Evolutionary conservation across 2,888 invertebrate species (phyloP).

Genomic region (Hartigia nigra): DNA sequence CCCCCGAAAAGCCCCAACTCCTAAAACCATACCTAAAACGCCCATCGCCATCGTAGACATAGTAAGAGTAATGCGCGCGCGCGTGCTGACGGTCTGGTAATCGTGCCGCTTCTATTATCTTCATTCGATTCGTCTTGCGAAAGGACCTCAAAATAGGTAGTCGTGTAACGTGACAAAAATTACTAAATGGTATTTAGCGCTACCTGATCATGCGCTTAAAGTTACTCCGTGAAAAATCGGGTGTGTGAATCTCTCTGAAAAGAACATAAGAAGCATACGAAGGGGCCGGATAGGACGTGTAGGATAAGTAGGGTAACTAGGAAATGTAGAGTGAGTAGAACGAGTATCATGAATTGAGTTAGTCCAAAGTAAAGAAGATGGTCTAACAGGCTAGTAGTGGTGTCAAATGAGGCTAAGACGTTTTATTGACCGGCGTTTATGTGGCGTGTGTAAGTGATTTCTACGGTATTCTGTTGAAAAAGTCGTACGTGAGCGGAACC

Average conservation of each 20-base stretch:
- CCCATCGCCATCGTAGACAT: conserved; percentile 47
- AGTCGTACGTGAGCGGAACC: too few relatives aligned
- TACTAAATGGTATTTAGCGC: too few relatives aligned
- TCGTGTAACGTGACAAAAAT: conserved; percentile 22
- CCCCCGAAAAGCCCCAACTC: conserved; percentile 38
- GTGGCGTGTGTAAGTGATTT: too few relatives aligned
- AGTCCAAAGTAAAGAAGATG: too few relatives aligned
- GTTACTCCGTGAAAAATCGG: too few relatives aligned
- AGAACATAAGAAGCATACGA: too few relatives aligned
- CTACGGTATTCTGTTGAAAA: too few relatives aligned
- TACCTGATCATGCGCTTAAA: too few relatives aligned
- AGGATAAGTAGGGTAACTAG: conserved; percentile 4
- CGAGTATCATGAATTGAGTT: background rate
- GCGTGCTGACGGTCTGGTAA: conserved; percentile 37
- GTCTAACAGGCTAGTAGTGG: too few relatives aligned
- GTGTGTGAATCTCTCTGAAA: too few relatives aligned
- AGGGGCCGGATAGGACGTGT: background rate
- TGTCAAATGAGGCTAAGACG: too few relatives aligned
- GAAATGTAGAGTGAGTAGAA: conserved; percentile 10
- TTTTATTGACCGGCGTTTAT: too few relatives aligned
- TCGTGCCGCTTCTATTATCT: conserved; percentile 36
- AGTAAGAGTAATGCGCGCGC: conserved; percentile 60
- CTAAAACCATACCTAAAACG: conserved; percentile 45
- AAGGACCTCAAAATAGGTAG: conserved; percentile 20
- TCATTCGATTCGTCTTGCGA: conserved; percentile 29